Evolutionary conservation across 92 coral and sea anemone genomes (phyloP).

Genomic region (Phenganax marumi): DNA sequence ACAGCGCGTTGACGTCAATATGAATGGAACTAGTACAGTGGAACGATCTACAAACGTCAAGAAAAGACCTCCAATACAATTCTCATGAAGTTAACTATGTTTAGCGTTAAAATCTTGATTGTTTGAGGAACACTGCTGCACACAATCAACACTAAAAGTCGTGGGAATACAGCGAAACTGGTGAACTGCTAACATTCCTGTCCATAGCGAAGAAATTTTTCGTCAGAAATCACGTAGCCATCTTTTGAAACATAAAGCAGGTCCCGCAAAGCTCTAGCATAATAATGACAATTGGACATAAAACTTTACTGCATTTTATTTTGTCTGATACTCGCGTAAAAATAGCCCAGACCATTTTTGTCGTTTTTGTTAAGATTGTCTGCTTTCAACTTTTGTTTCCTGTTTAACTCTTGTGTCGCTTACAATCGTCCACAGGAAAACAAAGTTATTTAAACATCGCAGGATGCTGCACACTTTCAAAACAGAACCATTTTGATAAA

Average conservation of each 20-base stretch:
- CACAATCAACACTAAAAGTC: conserved; percentile 12
- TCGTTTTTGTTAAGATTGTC: conserved; percentile 12
- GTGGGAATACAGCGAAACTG: not conserved
- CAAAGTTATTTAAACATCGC: not conserved
- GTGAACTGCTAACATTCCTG: not conserved
- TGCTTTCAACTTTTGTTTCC: not conserved
- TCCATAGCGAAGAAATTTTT: not conserved
- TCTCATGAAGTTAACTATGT: conserved; percentile 3
- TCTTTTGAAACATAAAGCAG: not conserved
- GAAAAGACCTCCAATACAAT: not conserved
- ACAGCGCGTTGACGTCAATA: conserved; percentile 8
- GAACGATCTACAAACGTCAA: not conserved
- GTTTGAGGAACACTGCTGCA: conserved; percentile 8
- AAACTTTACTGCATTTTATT: not conserved
- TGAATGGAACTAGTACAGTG: not conserved
- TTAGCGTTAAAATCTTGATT: conserved; percentile 3
- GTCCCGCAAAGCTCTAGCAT: not conserved
- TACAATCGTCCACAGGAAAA: not conserved
- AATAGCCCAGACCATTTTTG: not conserved
- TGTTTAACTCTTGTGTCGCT: not conserved
- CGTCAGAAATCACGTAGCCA: not conserved
- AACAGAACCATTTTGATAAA: not conserved
- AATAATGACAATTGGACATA: not conserved
- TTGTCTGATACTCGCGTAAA: not conserved
- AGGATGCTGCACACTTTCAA: not conserved